Evolutionary conservation across 1,140 invertebrate species (phyloP).

Genomic region (Adelges cooleyi): DNA sequence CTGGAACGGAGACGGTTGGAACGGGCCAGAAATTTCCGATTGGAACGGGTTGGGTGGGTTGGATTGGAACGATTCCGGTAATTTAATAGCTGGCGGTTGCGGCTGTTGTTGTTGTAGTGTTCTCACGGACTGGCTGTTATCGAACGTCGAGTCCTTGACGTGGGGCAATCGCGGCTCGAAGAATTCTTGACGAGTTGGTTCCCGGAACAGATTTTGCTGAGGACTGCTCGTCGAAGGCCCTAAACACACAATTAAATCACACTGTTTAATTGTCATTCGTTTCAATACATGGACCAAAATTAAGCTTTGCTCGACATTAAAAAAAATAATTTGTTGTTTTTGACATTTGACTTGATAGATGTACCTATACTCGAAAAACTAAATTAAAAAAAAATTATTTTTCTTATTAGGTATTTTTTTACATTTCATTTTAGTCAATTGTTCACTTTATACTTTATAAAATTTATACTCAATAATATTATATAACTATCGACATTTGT

Average conservation of each 20-base stretch:
- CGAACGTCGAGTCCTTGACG: neutral
- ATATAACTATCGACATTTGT: too few relatives aligned
- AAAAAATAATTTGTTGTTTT: too few relatives aligned
- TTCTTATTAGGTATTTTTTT: too few relatives aligned
- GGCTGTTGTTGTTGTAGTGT: neutral
- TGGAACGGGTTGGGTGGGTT: neutral
- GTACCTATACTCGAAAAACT: too few relatives aligned
- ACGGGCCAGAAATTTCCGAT: neutral
- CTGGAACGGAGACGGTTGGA: conserved; percentile 36
- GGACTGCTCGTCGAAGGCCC: neutral
- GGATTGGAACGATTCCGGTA: neutral
- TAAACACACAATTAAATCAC: neutral
- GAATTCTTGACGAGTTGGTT: neutral
- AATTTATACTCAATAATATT: too few relatives aligned
- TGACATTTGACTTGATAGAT: too few relatives aligned
- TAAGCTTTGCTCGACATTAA: too few relatives aligned
- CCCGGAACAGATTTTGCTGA: neutral
- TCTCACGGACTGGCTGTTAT: neutral
- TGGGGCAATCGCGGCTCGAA: neutral
- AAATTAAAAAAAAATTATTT: too few relatives aligned
- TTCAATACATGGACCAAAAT: too few relatives aligned
- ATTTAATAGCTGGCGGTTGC: neutral
- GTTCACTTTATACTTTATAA: too few relatives aligned
- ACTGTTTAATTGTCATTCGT: too few relatives aligned
- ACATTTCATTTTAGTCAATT: too few relatives aligned